Percentiles rank a stretch among this genome's conserved stretches.
phyloP scores from a whole-genome alignment of 2,113 vertebrate genomes.

The Haemorhous mexicanus region DNA sequence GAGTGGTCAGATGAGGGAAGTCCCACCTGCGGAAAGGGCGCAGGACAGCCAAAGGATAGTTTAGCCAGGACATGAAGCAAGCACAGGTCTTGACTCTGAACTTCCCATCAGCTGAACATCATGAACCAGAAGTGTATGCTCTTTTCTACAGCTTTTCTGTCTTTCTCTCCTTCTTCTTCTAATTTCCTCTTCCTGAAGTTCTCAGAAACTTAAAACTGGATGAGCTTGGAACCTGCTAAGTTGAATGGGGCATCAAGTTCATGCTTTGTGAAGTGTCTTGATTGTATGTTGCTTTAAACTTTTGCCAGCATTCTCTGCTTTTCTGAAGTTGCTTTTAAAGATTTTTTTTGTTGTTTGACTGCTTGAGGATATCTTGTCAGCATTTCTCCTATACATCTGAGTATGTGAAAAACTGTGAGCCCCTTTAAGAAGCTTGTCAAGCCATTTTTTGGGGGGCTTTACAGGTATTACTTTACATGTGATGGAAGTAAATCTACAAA shows the following conservation, averaged over 20 bases:
- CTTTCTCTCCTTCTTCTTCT: not conserved
- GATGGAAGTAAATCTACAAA: not conserved
- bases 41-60: not conserved
- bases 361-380: not conserved
- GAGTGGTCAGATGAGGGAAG: not conserved
- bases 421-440: not conserved
- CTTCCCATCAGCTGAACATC: not conserved
- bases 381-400: fast-evolving
- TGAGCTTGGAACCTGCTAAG: not conserved
- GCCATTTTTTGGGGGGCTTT: not conserved
- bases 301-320: not conserved
- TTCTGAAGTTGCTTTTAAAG: not conserved
- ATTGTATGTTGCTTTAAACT: not conserved
- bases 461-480: not conserved
- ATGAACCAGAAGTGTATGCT: not conserved
- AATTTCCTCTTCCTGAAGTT: not conserved
- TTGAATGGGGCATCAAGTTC: not conserved
- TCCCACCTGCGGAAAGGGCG: fast-evolving
- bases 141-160: not conserved
- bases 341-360: not conserved
- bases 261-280: not conserved
- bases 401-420: not conserved
- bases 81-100: not conserved
- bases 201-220: not conserved
- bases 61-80: not conserved